These are phyloP conservation scores for Leptarthrus brevirostris DNA, from an alignment of 2,888 invertebrate species.

Conservation along the genomic window DNA sequence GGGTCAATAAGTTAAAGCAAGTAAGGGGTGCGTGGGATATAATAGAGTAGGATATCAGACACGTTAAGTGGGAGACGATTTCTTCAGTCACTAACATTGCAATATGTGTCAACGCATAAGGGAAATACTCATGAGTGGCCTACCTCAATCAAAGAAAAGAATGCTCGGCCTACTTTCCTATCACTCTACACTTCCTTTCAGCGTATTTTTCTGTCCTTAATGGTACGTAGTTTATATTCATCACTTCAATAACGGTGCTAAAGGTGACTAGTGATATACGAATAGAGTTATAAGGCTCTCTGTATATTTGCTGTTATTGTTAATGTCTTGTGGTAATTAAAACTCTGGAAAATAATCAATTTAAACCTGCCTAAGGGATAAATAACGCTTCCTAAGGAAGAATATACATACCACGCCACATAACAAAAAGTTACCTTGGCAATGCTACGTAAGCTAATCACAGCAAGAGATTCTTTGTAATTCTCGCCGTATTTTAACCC, in stretches of 20 bases:
- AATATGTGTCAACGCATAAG: slow-evolving; percentile 23
- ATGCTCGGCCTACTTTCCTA: slow-evolving; percentile 32
- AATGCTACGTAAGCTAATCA: neutral
- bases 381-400: neutral
- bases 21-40: slow-evolving; percentile 5
- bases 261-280: neutral
- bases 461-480: neutral
- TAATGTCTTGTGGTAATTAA: neutral
- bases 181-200: slow-evolving; percentile 16
- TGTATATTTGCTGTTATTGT: neutral
- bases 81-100: slow-evolving; percentile 12
- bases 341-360: neutral
- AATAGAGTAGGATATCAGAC: slow-evolving; percentile 2
- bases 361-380: neutral
- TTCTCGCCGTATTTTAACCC: slow-evolving; percentile 34
- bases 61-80: neutral
- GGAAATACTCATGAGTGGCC: slow-evolving; percentile 28
- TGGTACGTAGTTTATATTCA: slow-evolving; percentile 10
- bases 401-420: neutral
- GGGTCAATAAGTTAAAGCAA: slow-evolving; percentile 19
- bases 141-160: slow-evolving; percentile 41
- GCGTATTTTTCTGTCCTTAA: slow-evolving; percentile 21
- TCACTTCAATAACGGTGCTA: neutral
- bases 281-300: neutral
- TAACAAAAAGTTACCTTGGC: neutral